A percentile compares a stretch with the other conserved stretches of the same genome.
phyloP scores from a whole-genome alignment of 1,140 invertebrate species.

The Agrilus planipennis region DNA sequence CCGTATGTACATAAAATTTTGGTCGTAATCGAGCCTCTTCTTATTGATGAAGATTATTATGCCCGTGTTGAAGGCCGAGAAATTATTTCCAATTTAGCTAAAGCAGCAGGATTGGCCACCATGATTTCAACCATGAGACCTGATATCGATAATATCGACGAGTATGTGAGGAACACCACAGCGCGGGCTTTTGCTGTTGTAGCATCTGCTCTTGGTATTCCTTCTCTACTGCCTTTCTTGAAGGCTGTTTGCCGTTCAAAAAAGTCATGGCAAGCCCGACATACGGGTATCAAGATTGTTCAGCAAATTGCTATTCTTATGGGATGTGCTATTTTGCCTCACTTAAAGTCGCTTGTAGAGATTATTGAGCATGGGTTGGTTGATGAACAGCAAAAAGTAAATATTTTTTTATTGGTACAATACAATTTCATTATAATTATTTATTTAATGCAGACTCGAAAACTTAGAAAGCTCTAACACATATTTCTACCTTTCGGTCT shows the following conservation, averaged over 20 bases:
- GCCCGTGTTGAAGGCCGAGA: conserved; percentile 98
- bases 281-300: conserved; percentile 99
- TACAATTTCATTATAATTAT: too few relatives aligned
- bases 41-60: conserved; percentile 99
- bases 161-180: conserved; percentile 98
- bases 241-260: conserved; percentile 99
- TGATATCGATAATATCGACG: conserved; percentile 99
- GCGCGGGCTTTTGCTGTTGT: conserved; percentile 98
- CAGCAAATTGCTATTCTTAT: conserved; percentile 99
- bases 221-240: conserved; percentile 92
- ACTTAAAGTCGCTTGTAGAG: conserved; percentile 95
- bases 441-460: too few relatives aligned
- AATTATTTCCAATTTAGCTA: conserved; percentile 98
- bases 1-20: conserved; percentile 99
- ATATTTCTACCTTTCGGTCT: too few relatives aligned
- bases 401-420: too few relatives aligned
- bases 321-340: conserved; percentile 98
- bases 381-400: conserved; percentile 73
- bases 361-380: conserved; percentile 96
- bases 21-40: conserved; percentile 96
- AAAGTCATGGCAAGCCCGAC: conserved; percentile 99
- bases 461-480: too few relatives aligned
- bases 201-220: conserved; percentile 96
- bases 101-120: conserved; percentile 98
- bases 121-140: conserved; percentile 99